phyloP scores from a whole-genome alignment of 2,797 vertebrate genomes.

The Dendrocincla tyrannina region DNA sequence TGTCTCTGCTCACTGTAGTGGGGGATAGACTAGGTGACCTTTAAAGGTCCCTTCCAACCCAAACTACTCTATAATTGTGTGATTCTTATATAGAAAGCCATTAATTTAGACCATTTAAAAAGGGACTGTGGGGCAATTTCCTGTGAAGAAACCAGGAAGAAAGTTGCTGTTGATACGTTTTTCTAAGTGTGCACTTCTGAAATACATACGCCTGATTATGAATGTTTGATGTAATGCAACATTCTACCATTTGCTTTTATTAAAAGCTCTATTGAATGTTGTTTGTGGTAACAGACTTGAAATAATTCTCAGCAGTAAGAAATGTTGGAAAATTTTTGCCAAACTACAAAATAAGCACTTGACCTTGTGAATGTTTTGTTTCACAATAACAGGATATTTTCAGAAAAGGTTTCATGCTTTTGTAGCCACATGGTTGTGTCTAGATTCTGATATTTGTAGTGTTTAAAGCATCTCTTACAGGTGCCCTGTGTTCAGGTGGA shows the following conservation, averaged over 20 bases:
- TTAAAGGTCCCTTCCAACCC: neutral
- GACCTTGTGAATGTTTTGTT: neutral
- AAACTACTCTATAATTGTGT: neutral
- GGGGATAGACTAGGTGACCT: neutral
- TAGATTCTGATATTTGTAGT: neutral
- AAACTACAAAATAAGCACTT: neutral
- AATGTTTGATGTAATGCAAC: neutral
- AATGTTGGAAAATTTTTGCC: neutral
- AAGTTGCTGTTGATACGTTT: neutral
- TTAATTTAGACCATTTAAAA: neutral
- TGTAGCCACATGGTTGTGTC: neutral
- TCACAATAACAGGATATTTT: neutral
- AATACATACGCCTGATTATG: neutral
- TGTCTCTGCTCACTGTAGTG: neutral
- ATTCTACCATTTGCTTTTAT: neutral
- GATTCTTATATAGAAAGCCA: neutral
- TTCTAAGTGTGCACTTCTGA: neutral
- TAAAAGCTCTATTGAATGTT: neutral
- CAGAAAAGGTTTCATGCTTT: neutral
- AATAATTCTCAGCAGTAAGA: neutral
- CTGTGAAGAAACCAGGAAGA: neutral
- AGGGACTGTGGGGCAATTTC: neutral
- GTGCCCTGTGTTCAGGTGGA: neutral
- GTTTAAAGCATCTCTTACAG: neutral
- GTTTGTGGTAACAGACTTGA: neutral